Evolutionary conservation across 2,888 invertebrate genomes (phyloP), one percentile per base, ranked within the genome.

Genomic region (Hypena proboscidalis): DNA sequence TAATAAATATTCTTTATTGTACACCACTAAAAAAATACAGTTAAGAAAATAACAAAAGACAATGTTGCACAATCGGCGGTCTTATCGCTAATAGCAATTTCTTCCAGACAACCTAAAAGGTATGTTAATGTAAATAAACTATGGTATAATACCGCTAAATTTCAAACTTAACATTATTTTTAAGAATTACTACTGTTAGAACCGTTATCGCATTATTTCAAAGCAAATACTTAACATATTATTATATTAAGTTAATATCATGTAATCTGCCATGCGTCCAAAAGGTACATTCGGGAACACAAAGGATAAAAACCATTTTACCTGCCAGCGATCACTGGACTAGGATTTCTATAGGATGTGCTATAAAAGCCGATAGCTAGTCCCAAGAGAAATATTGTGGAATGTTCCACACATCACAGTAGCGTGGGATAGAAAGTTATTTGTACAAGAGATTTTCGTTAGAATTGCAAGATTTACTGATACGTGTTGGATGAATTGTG

Each of bases 211-310:
- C 47, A 56, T 58, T 62, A 59, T 62, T 60, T 48, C n/a, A 41
- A 46, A 50, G 40, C 45, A 58, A 58, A 60, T 51, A 59, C 55
- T 32, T n/a, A n/a, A n/a, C n/a, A n/a, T n/a, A n/a, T n/a, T n/a
- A n/a, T n/a, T n/a, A n/a, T n/a, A n/a, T n/a, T n/a, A n/a, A n/a
- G n/a, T n/a, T n/a, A n/a, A 67, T 55, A 59, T 52, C 34, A 61
- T 53, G 54, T 67, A 66, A 73, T 74, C 62, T 66, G 58, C 68
- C 67, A 67, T 63, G 56, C 63, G 58, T 58, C 52, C 44, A 61
- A 65, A 70, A 74, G 49, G 58, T 59, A 55, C 69, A 60, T 65
- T 6, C 11, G 72, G 70, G 74, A 66, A 61, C 60, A 49, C 38
- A 48, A 56, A 49, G 47, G 49, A 51, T 44, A 33, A 41, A 64